phyloP scores from a whole-genome alignment of 1,140 invertebrate genomes.

The Eriocheir sinensis region DNA sequence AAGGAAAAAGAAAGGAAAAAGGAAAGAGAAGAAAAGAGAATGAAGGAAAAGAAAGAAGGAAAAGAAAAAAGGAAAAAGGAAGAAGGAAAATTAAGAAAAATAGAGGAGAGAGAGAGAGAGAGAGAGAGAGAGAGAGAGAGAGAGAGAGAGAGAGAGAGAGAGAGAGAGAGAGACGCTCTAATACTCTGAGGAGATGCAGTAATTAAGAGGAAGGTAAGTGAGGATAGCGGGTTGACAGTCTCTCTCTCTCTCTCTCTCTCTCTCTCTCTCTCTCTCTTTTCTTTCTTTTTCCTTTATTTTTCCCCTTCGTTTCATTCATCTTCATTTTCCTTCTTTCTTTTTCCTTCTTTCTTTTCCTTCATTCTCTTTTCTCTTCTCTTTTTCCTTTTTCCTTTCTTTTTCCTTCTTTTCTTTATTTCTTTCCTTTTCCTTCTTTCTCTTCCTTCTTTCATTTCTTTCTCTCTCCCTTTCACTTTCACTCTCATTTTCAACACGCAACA shows the following conservation, averaged over 20 bases:
- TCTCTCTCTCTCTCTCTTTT: no score
- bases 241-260: neutral
- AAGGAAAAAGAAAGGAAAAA: neutral
- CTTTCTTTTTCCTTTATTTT: no score
- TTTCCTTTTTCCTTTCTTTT: no score
- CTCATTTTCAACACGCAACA: no score
- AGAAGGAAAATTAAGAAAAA: neutral
- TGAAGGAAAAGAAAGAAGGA: no score
- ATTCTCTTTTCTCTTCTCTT: neutral
- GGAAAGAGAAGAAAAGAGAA: neutral
- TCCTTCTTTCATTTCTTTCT: neutral
- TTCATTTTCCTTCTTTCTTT: no score
- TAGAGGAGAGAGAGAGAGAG: neutral
- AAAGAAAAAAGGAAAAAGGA: neutral
- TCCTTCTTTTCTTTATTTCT: no score
- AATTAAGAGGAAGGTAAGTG: neutral
- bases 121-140: slow-evolving; percentile 37
- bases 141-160: slow-evolving; percentile 31
- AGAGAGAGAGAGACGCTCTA: neutral
- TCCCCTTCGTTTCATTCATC: no score
- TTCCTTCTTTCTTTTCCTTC: no score
- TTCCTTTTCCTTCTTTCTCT: no score
- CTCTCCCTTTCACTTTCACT: no score
- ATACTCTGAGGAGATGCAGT: neutral
- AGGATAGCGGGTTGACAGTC: neutral